These are phyloP conservation scores for Hoplias malabaricus DNA, from an alignment of 2,113 vertebrate genomes.

Conservation along the genomic window DNA sequence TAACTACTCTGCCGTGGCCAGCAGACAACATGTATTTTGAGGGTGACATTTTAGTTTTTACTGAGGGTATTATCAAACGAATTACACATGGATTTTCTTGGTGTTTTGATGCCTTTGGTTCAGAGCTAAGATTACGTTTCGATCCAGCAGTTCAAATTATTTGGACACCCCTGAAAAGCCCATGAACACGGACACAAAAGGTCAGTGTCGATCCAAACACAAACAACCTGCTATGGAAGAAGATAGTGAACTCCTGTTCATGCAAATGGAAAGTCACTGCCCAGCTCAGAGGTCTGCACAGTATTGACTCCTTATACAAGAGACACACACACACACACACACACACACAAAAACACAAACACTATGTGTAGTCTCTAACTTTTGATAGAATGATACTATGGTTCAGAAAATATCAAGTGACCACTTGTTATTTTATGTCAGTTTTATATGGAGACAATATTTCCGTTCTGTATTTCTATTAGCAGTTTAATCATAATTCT, in stretches of 20 bases:
- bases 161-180: not conserved
- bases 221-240: not conserved
- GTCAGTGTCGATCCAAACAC: not conserved
- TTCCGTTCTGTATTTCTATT: too few species aligned
- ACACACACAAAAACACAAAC: not conserved
- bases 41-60: not conserved
- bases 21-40: conserved; percentile 13
- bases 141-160: not conserved
- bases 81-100: conserved; percentile 12
- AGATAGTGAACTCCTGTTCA: not conserved
- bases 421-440: too few species aligned
- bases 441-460: too few species aligned
- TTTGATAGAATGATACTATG: not conserved
- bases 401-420: not conserved
- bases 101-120: not conserved
- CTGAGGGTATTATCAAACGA: not conserved
- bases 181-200: not conserved
- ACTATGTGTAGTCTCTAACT: not conserved
- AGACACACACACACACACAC: not conserved
- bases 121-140: conserved; percentile 3
- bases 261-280: not conserved
- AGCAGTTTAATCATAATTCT: too few species aligned
- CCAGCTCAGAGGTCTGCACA: not conserved
- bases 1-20: not conserved
- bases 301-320: not conserved